These are phyloP conservation scores for Myotis planiceps DNA, from an alignment of 2,797 vertebrate genomes.

Conservation along the genomic window DNA sequence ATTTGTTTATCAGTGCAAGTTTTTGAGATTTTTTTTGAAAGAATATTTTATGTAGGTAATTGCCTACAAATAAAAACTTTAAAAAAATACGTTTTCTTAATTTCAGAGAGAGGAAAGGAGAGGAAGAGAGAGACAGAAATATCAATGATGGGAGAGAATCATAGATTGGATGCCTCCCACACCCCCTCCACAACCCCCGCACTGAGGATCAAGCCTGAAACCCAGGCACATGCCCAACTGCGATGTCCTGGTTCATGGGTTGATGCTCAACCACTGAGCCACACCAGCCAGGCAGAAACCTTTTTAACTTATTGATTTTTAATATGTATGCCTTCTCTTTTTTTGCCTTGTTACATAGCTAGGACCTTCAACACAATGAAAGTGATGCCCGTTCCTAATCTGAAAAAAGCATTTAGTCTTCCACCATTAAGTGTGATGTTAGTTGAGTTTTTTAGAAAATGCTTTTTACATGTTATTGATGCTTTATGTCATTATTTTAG, in stretches of 20 bases:
- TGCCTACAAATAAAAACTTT: background rate
- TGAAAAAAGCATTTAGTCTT: background rate
- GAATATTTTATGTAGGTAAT: background rate
- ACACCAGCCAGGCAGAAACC: background rate
- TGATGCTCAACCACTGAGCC: too few relatives aligned
- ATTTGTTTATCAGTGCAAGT: background rate
- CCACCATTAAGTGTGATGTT: background rate
- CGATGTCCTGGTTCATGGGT: too few relatives aligned
- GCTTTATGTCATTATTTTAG: background rate
- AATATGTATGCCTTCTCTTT: background rate
- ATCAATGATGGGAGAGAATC: too few relatives aligned
- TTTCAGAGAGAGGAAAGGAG: too few relatives aligned
- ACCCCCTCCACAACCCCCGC: too few relatives aligned
- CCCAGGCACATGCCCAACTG: too few relatives aligned
- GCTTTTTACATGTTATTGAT: background rate
- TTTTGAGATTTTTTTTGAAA: background rate
- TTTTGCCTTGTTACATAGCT: background rate
- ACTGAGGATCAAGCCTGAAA: too few relatives aligned
- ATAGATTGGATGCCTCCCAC: too few relatives aligned
- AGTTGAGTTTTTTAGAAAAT: background rate
- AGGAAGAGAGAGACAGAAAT: too few relatives aligned
- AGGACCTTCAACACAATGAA: background rate
- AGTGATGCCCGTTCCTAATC: background rate
- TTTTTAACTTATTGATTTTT: background rate
- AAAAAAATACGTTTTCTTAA: too few relatives aligned